A percentile compares a stretch with the other conserved stretches of the same genome.
Conservation (phyloP, 2,797 vertebrate genomes). For the Neostethus bicornis region DNA sequence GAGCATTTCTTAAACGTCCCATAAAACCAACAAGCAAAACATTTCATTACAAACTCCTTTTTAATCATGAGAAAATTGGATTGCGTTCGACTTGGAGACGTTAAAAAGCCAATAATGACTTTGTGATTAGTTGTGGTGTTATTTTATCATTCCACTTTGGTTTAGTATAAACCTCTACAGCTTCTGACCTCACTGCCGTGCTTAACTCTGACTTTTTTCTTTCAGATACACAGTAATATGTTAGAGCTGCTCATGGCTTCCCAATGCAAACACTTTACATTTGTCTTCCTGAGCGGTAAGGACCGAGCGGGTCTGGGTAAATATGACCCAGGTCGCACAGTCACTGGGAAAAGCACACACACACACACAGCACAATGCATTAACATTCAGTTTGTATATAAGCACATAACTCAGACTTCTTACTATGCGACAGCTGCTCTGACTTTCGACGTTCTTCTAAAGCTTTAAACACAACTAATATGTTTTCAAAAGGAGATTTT, state of each 20-base stretch:
- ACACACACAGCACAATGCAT: conserved; percentile 23
- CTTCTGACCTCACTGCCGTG: conserved; percentile 31
- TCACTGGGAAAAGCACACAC: conserved; percentile 70
- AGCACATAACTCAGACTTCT: conserved; percentile 54
- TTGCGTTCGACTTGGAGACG: not conserved
- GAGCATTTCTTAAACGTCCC: conserved; percentile 13
- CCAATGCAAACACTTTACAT: conserved; percentile 64
- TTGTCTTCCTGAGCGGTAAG: conserved; percentile 68
- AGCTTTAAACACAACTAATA: too few species aligned
- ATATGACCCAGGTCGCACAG: conserved; percentile 68
- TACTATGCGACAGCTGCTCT: conserved; percentile 30
- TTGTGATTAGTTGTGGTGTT: conserved; percentile 33
- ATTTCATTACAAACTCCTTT: conserved; percentile 18
- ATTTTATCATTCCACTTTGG: conserved; percentile 42
- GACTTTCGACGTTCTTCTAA: too few species aligned
- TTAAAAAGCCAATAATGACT: conserved; percentile 35
- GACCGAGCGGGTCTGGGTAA: conserved; percentile 70
- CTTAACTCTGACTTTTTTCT: conserved; percentile 61
- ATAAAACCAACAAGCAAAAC: conserved; percentile 19
- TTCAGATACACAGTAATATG: conserved; percentile 65
- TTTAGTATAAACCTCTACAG: conserved; percentile 46
- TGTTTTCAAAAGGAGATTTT: too few species aligned
- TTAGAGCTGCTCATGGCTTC: conserved; percentile 59
- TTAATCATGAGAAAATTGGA: conserved; percentile 13
- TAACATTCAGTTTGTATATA: conserved; percentile 13